phyloP scores from a whole-genome alignment of 2,113 vertebrate species.

The Polyodon spathula region DNA sequence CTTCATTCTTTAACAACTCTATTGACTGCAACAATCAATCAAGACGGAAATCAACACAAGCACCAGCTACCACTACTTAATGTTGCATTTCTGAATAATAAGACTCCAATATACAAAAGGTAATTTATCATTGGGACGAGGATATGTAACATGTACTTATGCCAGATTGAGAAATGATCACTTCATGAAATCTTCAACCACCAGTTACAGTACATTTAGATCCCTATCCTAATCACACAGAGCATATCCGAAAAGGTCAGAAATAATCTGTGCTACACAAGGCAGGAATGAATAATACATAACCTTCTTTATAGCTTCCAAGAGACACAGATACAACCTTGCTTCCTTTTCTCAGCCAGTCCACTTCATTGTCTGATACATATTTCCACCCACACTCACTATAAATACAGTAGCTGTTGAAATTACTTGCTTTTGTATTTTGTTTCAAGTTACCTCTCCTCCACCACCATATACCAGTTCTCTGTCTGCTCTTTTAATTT shows the following conservation, averaged over 20 bases:
- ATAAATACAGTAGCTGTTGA: no score
- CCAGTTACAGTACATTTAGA: background rate
- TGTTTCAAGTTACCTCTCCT: no score
- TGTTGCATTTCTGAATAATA: conserved; percentile 6
- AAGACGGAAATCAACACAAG: background rate
- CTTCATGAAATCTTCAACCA: conserved; percentile 6
- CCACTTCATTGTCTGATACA: no score
- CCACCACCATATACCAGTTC: no score
- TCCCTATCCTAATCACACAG: background rate
- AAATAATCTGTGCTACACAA: background rate
- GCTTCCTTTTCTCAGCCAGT: no score
- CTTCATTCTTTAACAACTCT: background rate
- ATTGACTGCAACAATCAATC: conserved; percentile 5
- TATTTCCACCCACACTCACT: no score
- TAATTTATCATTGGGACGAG: conserved; percentile 8
- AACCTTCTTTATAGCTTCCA: background rate
- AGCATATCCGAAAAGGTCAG: background rate
- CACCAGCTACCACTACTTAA: conserved; percentile 1
- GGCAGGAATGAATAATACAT: conserved; percentile 7
- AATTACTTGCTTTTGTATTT: no score
- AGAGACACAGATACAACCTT: background rate
- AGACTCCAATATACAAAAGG: conserved; percentile 11
- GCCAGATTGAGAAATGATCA: conserved; percentile 15
- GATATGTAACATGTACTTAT: conserved; percentile 9
- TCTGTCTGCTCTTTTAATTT: no score